Percentiles rank a stretch among this genome's conserved stretches.
phyloP scores from a whole-genome alignment of 1,140 invertebrate genomes.

The Drosophila sulfurigaster region DNA sequence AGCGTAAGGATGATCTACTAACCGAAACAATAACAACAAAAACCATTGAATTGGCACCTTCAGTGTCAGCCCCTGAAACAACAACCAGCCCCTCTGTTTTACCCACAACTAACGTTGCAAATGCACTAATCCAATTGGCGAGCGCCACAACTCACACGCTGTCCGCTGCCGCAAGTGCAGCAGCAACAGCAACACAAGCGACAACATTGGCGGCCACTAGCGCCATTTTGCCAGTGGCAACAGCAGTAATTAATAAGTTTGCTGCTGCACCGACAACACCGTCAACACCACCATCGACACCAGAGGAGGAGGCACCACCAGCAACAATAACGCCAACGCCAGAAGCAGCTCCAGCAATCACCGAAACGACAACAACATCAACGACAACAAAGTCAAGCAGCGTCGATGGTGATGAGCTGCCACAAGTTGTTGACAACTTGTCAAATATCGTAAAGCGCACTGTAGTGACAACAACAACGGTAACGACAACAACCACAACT shows the following conservation, averaged over 20 bases:
- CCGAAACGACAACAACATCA: conserved; percentile 31
- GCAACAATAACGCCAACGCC: conserved; percentile 27
- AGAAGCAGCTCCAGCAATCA: conserved; percentile 41
- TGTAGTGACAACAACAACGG: conserved; percentile 51
- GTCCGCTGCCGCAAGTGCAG: conserved; percentile 69
- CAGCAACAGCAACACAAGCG: conserved; percentile 69
- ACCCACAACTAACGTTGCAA: conserved; percentile 74
- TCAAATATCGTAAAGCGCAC: conserved; percentile 43
- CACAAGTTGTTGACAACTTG: conserved; percentile 24
- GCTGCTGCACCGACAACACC: conserved; percentile 35
- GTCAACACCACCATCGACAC: conserved; percentile 41
- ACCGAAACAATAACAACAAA: conserved; percentile 69
- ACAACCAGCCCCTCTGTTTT: conserved; percentile 43
- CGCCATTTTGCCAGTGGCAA: conserved; percentile 64
- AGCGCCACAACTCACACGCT: conserved; percentile 81
- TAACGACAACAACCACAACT: conserved; percentile 65
- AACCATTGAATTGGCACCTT: conserved; percentile 38
- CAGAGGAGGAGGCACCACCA: conserved; percentile 38
- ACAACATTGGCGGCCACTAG: conserved; percentile 69
- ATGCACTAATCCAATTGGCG: conserved; percentile 84
- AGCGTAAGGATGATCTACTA: conserved; percentile 48
- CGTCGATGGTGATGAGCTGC: conserved; percentile 15
- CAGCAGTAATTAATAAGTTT: conserved; percentile 64
- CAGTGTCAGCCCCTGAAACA: conserved; percentile 59
- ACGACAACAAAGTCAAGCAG: conserved; percentile 11